Base-by-base conservation (phyloP, 1,140 invertebrate genomes). In the Helicoverpa zea region DNA sequence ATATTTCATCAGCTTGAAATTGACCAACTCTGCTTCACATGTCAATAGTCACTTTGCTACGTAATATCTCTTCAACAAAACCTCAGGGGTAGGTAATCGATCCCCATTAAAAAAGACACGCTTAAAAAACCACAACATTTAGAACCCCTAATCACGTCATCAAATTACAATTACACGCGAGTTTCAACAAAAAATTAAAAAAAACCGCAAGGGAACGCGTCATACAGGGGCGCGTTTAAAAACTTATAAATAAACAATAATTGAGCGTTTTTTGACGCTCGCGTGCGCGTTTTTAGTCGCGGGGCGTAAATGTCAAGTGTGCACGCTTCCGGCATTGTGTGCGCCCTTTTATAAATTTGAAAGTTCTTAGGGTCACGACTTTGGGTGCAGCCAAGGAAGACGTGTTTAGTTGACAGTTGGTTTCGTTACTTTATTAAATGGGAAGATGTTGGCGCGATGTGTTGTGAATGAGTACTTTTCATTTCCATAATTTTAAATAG, bases 231-330 rank as follows among this genome's bases (percentile, higher is more conserved):
- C 79, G 70, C 73, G 35, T 86, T 90, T 90, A 88, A 92, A 93
- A 92, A 89, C 79, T 84, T 85, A 83, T 88, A 87, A 88, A 87
- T 88, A 89, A 88, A 92, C 86, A 87, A 43, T 43, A 43, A 89
- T 87, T 89, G 83, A 10, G 49, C 35, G 85, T 94, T 94, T 94
- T 94, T 94, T 93, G 84, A 58, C 56, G 82, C 80, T 92, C 91
- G 91, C 91, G 92, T 93, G 92, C 85, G 78, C 63, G 84, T 83
- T 88, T 79, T 86, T 88, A 88, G 87, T 79, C 75, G 59, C 61
- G 83, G 84, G 84, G 87, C 83, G 64, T 84, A 87, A 79, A 87
- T 89, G 86, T 88, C 87, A 88, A 86, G 81, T 76, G 76, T 16
- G 68, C 80, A 68, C 76, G 84, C 87, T 92, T 90, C 90, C 90